These are phyloP conservation scores for Drosophila azteca DNA, from an alignment of 1,140 invertebrate species.

Conservation along the genomic window DNA sequence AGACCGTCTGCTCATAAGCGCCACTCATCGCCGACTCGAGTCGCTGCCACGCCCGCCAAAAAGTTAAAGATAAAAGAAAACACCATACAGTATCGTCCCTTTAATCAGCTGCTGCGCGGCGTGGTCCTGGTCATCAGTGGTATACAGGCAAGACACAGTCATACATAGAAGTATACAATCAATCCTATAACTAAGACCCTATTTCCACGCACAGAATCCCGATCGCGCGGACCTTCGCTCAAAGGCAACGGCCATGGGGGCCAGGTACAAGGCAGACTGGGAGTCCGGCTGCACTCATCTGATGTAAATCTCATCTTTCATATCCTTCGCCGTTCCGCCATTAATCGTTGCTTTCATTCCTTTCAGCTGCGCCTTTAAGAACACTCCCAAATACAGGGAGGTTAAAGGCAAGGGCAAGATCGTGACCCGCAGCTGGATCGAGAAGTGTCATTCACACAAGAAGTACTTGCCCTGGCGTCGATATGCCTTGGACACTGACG, in stretches of 20 bases:
- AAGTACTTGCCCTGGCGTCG: conserved; percentile 90
- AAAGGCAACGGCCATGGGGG: conserved; percentile 91
- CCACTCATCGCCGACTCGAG: conserved; percentile 22
- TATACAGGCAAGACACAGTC: conserved; percentile 84
- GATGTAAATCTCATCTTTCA: conserved; percentile 38
- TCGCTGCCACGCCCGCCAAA: conserved; percentile 44
- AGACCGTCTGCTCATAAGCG: conserved; percentile 43
- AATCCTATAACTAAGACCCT: neutral
- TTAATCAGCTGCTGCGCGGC: conserved; percentile 86
- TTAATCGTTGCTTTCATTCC: conserved; percentile 12
- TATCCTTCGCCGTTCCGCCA: neutral
- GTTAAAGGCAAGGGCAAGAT: conserved; percentile 89
- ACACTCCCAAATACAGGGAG: conserved; percentile 93
- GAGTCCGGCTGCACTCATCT: conserved; percentile 61
- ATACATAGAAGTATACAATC: neutral
- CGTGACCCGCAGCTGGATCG: conserved; percentile 91
- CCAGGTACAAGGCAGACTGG: conserved; percentile 86
- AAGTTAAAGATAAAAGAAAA: conserved; percentile 27
- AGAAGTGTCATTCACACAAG: conserved; percentile 87
- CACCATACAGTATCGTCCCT: conserved; percentile 84
- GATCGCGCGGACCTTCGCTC: conserved; percentile 87
- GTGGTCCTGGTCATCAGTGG: conserved; percentile 93
- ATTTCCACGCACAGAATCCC: conserved; percentile 87
- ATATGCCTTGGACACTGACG: conserved; percentile 85
- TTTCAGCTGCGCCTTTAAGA: conserved; percentile 92